Evolutionary conservation across 2,113 vertebrate species (phyloP).

Genomic region (Triplophysa tibetana): DNA sequence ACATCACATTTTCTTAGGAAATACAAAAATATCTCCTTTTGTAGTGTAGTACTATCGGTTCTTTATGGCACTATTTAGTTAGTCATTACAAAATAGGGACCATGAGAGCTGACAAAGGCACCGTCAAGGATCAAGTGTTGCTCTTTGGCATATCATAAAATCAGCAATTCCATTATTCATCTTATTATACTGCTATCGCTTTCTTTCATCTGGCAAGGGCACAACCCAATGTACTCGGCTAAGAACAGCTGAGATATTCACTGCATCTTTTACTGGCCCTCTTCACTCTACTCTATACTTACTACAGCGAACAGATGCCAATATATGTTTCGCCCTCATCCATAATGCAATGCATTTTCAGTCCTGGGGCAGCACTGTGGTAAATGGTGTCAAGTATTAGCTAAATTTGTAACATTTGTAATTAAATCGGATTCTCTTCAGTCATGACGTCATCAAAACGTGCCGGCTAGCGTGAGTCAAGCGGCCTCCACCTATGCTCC

Average conservation of each 20-base stretch:
- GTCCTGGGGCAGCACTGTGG: not conserved
- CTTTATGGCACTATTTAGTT: no score
- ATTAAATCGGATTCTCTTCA: no score
- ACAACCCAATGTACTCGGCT: conserved; percentile 15
- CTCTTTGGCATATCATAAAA: conserved; percentile 4
- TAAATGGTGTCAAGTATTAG: not conserved
- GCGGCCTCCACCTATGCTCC: no score
- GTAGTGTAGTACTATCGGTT: no score
- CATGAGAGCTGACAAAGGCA: conserved; percentile 4
- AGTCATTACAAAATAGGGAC: not conserved
- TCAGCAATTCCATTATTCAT: conserved; percentile 26
- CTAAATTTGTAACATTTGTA: no score
- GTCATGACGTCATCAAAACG: no score
- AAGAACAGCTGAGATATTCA: not conserved
- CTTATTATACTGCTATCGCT: conserved; percentile 24
- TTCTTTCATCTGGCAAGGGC: conserved; percentile 13
- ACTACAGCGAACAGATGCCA: not conserved
- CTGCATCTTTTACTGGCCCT: conserved; percentile 3
- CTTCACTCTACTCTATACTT: not conserved
- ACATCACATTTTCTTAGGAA: no score
- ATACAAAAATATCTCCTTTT: no score
- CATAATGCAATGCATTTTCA: not conserved
- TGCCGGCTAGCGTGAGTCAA: no score
- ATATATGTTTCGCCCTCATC: not conserved
- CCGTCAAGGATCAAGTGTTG: not conserved